Evolutionary conservation across 2,888 invertebrate species (phyloP), one percentile per base, ranked within the genome.

Genomic region (Drosophila pullipes): DNA sequence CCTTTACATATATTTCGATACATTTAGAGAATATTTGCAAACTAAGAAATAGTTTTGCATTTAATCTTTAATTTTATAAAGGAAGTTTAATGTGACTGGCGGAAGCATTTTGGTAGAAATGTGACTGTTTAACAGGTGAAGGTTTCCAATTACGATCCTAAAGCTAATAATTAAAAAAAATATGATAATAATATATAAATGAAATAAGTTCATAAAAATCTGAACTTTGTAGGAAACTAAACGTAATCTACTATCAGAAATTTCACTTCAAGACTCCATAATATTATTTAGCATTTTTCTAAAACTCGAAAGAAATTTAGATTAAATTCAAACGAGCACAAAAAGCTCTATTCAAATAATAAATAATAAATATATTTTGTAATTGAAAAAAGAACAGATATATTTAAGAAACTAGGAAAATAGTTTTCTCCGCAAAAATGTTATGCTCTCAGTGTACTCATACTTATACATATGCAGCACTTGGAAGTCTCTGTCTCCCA

Each of bases 401-500:
- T 13, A 13, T 44, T 13, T 47, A 13, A 22, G 4, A 9, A 16
- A 16, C 13, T 16, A 4, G 13, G 13, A 47, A 47, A 47, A 22
- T 47, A 22, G 7, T 22, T 16, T 4, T 13, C 4, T 4, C 0
- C 7, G 4, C 1, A 3, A 1, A 13, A 22, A 22, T n/a, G 6
- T 11, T 37, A 7, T 35, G 39, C 25, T n/a, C 57, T 30, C 39
- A 39, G 57, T 50, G 47, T 53, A 28, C 33, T 22, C 28, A 44
- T 25, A 50, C n/a, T n/a, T 16, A 33, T 13, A 47, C 41, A 41
- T n/a, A 35, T 30, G 16, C n/a, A 25, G 53, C 60, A 70, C 60
- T 75, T 64, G 69, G 50, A 55, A 63, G 35, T 55, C 76, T 25
- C 16, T 18, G 10, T 25, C 22, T 22, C 7, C 16, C 53, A 22